phyloP scores from a whole-genome alignment of 2,888 invertebrate species.

The Drosophila atripex region DNA sequence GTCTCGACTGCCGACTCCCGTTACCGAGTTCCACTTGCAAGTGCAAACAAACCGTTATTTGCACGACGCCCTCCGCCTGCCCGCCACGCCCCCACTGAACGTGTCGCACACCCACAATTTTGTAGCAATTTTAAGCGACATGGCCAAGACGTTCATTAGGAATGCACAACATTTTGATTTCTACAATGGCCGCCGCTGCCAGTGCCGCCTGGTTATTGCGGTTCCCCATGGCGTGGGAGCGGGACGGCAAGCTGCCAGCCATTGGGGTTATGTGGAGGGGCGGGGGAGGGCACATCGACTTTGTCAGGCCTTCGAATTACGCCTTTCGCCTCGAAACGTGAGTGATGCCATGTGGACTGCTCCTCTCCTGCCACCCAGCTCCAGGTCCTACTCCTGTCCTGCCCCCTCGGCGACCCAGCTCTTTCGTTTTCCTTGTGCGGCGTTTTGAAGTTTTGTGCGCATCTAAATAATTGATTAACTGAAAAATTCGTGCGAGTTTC shows the following conservation, averaged over 20 bases:
- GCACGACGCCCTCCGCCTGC: constrained; percentile 26
- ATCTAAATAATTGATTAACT: constrained; percentile 76
- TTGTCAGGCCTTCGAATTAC: constrained; percentile 38
- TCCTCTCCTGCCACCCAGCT: background rate
- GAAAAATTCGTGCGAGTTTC: constrained; percentile 66
- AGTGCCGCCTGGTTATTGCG: constrained; percentile 47
- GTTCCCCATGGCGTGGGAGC: constrained; percentile 26
- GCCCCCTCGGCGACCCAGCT: background rate
- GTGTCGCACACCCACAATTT: constrained; percentile 4
- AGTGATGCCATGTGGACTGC: constrained; percentile 39
- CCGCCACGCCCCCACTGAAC: constrained; percentile 31
- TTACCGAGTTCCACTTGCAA: constrained; percentile 5
- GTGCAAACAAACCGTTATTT: constrained; percentile 50
- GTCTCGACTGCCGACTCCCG: background rate
- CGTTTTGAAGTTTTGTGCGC: constrained; percentile 75
- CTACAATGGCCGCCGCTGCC: constrained; percentile 50
- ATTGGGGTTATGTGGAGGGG: background rate
- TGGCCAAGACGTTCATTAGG: constrained; percentile 55
- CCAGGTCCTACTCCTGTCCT: background rate
- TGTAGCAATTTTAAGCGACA: constrained; percentile 6
- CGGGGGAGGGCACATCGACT: background rate
- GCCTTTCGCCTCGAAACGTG: constrained; percentile 42
- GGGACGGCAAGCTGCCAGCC: background rate
- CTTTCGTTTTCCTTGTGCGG: constrained; percentile 46
- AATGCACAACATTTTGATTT: constrained; percentile 72